Base-by-base conservation (phyloP, 30 jellyfish, hydroid and myxozoan genomes). In the Chironex yamaguchii region DNA sequence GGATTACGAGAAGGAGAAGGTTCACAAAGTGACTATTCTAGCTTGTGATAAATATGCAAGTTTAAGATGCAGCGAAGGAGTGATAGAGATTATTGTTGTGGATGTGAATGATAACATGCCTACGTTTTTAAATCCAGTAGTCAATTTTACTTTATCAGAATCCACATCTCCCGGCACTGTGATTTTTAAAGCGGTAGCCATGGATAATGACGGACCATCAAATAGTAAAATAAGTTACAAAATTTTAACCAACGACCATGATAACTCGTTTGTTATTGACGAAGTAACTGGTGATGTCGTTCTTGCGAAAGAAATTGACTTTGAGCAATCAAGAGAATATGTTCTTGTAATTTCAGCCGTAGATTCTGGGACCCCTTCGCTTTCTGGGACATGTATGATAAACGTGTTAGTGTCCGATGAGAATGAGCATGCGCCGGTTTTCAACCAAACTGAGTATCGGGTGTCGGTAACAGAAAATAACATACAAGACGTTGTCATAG, bases 51-150 rank as follows among this genome's bases (percentile, higher is more conserved):
- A 51, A 0, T 54, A 79, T 17, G 98, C 95, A 1, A 53, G 63
- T 62, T 68, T 91, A 3, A 90, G 88, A 1, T 76, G 92, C 62
- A 91, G 92, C 20, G 98, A 67, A 1, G 88, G 84, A 26, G 92
- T 49, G 42, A 70, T 92, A 2, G 65, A 2, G 11, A 84, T 92
- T 30, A 34, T 26, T n/a, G 77, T 87, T 31, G 84, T 28, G 21
- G 94, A 86, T 68, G 87, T 82, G 11, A 88, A 92, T 62, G 98
- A 92, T 68, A 80, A 92, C 73, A 14, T 36, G 0, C 98, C 98
- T 1, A 34, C n/a, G 1, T 92, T 92, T 82, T 14, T 77, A 2
- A 36, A 36, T 63, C 13, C 31, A 35, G 4, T 49, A 29, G 87
- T 84, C 86, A 52, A 36, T 22, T 75, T n/a, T 3, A 62, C 36